Evolutionary conservation across 1,140 invertebrate genomes (phyloP), one percentile per base, ranked within the genome.

Genomic region (Eumaeus atala): DNA sequence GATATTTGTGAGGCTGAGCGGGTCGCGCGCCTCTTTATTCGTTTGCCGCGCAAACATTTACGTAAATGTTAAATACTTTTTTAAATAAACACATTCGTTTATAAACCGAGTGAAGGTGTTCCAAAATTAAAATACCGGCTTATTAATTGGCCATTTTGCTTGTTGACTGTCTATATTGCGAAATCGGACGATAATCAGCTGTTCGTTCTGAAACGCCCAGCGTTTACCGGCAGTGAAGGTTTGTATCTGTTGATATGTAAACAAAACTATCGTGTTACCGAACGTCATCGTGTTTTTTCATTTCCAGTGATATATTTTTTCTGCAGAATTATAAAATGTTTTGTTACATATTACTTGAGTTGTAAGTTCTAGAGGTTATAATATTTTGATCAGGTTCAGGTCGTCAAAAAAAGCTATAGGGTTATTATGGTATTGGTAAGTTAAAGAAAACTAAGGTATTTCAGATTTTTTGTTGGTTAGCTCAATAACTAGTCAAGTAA

Each of bases 51-150:
- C 70, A 77, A 80, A 74, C 48, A 47, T 21, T 81, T 76, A 83
- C 81, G 81, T 68, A 44, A 74, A 73, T 58, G 70, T 67, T 48
- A 62, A 51, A 74, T 82, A 82, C 72, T 83, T 80, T 77, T 70
- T 52, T 56, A 64, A 60, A 28, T 12, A 38, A 58, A 52, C 48
- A 28, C 34, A 56, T 44, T 52, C 44, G 57, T 59, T 54, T 61
- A 33, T 61, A 60, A 63, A 57, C 56, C 48, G 50, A 48, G 69
- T 58, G 61, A 68, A 68, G 65, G 70, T 67, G 63, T 64, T 65
- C 53, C 36, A 40, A 42, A 42, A 56, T 56, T 50, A 62, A 59
- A 65, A 56, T 34, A 60, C 37, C 47, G 38, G 36, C 50, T 48
- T 28, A n/a, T 52, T 58, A 48, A 53, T 51, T 65, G 58, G 9